Percentiles rank a stretch among this genome's conserved stretches.
Evolutionary conservation across 2,888 invertebrate species (phyloP).

Genomic region (Meiosimyza decipiens): DNA sequence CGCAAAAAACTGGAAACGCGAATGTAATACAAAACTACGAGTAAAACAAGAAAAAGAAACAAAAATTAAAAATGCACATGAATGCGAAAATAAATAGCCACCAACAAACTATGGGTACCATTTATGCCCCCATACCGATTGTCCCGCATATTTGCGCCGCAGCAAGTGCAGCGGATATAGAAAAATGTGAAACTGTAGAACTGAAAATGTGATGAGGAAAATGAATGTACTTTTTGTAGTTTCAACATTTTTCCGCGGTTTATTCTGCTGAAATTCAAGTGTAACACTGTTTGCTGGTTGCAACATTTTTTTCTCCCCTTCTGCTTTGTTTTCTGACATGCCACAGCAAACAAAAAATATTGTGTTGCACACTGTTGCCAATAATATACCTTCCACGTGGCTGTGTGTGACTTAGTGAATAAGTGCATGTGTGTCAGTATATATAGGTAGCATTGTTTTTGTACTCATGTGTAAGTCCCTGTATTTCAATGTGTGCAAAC

Average conservation of each 20-base stretch:
- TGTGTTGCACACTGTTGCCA: constrained; percentile 18
- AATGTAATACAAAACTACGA: background rate
- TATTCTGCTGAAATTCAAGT: constrained; percentile 25
- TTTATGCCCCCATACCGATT: background rate
- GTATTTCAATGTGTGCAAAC: background rate
- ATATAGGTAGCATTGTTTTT: background rate
- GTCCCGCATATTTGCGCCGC: background rate
- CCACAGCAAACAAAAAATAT: background rate
- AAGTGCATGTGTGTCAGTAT: constrained; percentile 2
- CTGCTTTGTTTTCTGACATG: too few species aligned
- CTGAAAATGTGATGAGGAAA: constrained; percentile 28
- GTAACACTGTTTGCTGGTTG: constrained; percentile 18
- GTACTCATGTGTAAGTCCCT: background rate
- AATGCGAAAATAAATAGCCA: constrained; percentile 33
- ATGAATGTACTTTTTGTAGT: background rate
- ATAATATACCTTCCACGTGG: constrained; percentile 15
- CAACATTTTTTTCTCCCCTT: background rate
- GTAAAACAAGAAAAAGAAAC: constrained; percentile 13
- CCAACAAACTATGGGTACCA: background rate
- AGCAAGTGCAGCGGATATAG: constrained; percentile 21
- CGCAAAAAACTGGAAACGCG: background rate
- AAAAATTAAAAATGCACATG: constrained; percentile 13
- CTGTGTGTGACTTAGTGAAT: constrained; percentile 1
- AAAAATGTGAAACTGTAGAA: constrained; percentile 22
- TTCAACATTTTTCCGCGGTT: background rate